phyloP scores from a whole-genome alignment of 2,797 vertebrate species.

The Acestrorhynchus altus region DNA sequence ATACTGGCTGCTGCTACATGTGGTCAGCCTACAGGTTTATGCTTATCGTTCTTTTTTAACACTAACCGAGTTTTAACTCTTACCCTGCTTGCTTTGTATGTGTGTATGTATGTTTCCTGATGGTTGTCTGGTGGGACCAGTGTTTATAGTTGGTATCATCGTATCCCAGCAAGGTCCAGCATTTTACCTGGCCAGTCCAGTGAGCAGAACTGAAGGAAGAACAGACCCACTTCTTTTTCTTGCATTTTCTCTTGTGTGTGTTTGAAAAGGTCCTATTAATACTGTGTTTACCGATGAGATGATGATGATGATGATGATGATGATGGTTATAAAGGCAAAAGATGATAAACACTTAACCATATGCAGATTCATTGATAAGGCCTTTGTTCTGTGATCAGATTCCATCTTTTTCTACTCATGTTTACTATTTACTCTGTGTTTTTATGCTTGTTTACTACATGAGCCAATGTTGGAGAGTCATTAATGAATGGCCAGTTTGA shows the following conservation, averaged over 20 bases:
- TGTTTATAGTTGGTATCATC: slow-evolving; percentile 41
- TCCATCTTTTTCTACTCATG: slow-evolving; percentile 26
- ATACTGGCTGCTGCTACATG: not conserved
- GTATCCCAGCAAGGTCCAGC: slow-evolving; percentile 66
- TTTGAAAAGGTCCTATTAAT: not conserved
- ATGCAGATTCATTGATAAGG: not conserved
- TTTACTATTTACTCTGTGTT: slow-evolving; percentile 20
- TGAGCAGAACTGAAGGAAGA: slow-evolving; percentile 76
- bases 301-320: not conserved
- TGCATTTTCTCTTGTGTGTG: not conserved
- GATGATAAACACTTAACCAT: not conserved
- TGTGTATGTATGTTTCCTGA: slow-evolving; percentile 6
- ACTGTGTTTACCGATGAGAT: slow-evolving; percentile 3
- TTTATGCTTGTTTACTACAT: slow-evolving; percentile 9
- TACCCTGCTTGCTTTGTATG: not conserved
- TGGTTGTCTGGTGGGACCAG: slow-evolving; percentile 50
- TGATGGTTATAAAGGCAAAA: slow-evolving; percentile 57
- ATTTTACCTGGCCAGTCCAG: slow-evolving; percentile 52
- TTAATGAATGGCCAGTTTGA: slow-evolving; percentile 1
- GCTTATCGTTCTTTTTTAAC: not conserved
- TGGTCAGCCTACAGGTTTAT: slow-evolving; percentile 1
- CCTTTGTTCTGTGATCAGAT: not conserved
- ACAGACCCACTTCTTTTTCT: slow-evolving; percentile 26
- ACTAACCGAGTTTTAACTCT: not conserved
- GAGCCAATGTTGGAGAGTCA: slow-evolving; percentile 1